Evolutionary conservation across 2,113 vertebrate species (phyloP), one percentile per base, ranked within the genome.

Genomic region (Seriola quinqueradiata): DNA sequence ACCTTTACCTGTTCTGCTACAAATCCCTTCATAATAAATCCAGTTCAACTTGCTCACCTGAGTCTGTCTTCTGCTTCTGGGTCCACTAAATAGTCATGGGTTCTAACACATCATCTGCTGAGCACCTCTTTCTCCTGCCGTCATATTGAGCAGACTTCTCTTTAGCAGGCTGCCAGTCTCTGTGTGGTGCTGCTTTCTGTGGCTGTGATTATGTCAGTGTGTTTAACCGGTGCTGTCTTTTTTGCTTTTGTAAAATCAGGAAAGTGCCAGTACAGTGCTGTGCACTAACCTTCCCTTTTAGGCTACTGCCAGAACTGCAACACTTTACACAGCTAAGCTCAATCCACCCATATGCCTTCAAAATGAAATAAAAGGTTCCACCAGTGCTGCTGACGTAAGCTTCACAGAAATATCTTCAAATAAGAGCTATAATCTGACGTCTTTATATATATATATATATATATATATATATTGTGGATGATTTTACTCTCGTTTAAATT

Each of bases 101-200:
- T 11, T 42, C 2, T 42, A 42, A 42, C 40, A 42, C 7, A 52
- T 21, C 19, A 0, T 52, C 7, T n/a, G 50, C 3, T 52, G 19
- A 9, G 8, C 8, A 21, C 5, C 3, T 55, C 10, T 55, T 55
- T 58, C 11, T 11, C 34, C 58, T 70, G 46, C 76, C 44, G 59
- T 71, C 40, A 48, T 28, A 48, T n/a, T 14, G 16, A 71, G 14
- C 68, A 57, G 68, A 19, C 36, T 36, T 52, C 46, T 36, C 32
- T 4, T 42, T 3, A 40, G 40, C 55, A 52, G 42, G n/a, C 46
- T 54, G 66, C 16, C 55, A 42, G 32, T 8, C 46, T 64, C 7
- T 54, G 57, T 61, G 58, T 46, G 17, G 28, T 28, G 40, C 70
- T 68, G 54, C 23, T 46, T 55, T 70, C 19, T 70, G 28, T 38